phyloP scores from a whole-genome alignment of 2,113 vertebrate species.

The Caretta caretta region DNA sequence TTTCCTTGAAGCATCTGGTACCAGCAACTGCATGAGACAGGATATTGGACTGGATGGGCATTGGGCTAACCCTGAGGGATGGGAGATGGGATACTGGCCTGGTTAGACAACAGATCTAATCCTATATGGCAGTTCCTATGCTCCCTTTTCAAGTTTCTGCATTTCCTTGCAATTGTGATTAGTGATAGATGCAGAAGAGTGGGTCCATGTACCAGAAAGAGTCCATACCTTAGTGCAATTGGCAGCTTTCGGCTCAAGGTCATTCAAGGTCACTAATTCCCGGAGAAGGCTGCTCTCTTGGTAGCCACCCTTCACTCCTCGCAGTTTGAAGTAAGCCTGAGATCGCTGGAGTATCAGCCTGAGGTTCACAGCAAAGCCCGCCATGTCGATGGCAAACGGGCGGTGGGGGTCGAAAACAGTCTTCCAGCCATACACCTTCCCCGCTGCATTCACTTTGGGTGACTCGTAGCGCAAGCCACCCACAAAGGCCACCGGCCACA shows the following conservation, averaged over 20 bases:
- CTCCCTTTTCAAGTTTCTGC: not conserved
- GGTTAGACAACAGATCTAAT: not conserved
- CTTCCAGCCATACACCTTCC: constrained; percentile 98
- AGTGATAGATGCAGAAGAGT: not conserved
- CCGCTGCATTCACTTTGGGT: constrained; percentile 94
- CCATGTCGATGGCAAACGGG: constrained; percentile 99
- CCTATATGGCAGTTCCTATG: not conserved
- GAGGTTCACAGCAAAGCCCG: constrained; percentile 96
- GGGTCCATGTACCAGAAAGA: rapidly evolving
- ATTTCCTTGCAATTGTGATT: not conserved
- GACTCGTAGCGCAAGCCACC: constrained; percentile 97
- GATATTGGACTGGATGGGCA: rapidly evolving
- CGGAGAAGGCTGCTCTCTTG: constrained; percentile 98
- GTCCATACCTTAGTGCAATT: constrained; percentile 97
- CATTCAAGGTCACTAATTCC: constrained; percentile 94
- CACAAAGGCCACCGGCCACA: constrained; percentile 98
- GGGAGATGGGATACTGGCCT: not conserved
- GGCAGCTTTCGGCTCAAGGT: constrained; percentile 98
- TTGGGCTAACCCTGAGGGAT: not conserved
- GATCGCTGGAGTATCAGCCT: constrained; percentile 94
- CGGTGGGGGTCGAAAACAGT: constrained; percentile 97
- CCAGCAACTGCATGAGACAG: rapidly evolving
- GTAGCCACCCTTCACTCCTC: constrained; percentile 97
- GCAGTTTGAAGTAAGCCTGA: constrained; percentile 98
- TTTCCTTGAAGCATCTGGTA: not conserved